Evolutionary conservation across 1,140 invertebrate genomes (phyloP), one percentile per base, ranked within the genome.

Genomic region (Galleria mellonella): DNA sequence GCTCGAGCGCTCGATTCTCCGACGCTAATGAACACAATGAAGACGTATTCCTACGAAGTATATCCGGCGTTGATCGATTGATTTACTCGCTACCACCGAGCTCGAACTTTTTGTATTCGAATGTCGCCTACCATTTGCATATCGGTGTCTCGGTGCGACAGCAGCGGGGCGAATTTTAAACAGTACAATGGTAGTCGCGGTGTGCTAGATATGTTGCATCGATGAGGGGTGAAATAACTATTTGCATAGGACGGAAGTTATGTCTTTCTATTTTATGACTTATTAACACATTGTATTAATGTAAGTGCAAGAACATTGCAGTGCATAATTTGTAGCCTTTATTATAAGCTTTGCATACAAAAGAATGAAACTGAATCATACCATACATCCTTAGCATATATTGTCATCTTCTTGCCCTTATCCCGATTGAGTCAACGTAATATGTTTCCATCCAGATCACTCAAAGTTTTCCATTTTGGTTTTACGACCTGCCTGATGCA

Each of bases 11-110:
- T 23, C 17, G 17, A 23, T 6, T 69, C 70, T 42, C n/a, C 68
- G 66, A 73, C 79, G 64, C 72, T 83, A 83, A 83, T 83, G 79
- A 83, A 79, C 79, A 81, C 79, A 82, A 83, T 83, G 77, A 82
- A 83, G 79, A 83, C 79, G 75, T 83, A 82, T 76, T 69, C 76
- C 69, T 64, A 58, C 55, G 61, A 64, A n/a, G 41, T 64, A 64
- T 75, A 82, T 83, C 79, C 79, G 79, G 75, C 79, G 77, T 76
- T 83, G 79, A 83, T 83, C 79, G 79, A 83, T 83, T 83, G 79
- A 83, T 83, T 79, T 83, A 83, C 76, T 83, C 73, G 70, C 73
- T 78, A 75, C 79, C 77, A 79, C 73, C 75, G 76, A 55, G 72
- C 68, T 72, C 71, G 66, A 78, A 72, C 76, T 83, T 81, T 83